These are phyloP conservation scores for Melanotus villosus DNA, from an alignment of 2,888 invertebrate species.

Conservation along the genomic window DNA sequence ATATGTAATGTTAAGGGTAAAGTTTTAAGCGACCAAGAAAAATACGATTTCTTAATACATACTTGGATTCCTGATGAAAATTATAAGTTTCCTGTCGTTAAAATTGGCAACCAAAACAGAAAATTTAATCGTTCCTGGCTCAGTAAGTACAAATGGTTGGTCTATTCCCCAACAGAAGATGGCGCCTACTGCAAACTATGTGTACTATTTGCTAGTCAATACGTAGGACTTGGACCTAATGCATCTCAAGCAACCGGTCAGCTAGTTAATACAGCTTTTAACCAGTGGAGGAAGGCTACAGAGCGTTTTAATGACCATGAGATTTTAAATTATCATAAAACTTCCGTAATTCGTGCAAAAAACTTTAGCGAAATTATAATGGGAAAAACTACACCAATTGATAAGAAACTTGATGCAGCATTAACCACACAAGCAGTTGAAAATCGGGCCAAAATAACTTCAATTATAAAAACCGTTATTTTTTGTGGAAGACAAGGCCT, in stretches of 20 bases:
- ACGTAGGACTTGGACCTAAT: neutral
- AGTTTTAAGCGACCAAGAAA: neutral
- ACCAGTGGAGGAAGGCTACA: neutral
- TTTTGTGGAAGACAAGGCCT: constrained; percentile 23
- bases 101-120: neutral
- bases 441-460: constrained; percentile 8
- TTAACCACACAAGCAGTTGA: neutral
- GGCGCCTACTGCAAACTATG: neutral
- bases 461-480: constrained; percentile 27
- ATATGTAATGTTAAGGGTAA: neutral
- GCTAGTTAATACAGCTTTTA: neutral
- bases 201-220: neutral
- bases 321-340: neutral
- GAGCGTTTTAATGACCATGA: neutral
- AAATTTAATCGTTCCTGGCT: neutral
- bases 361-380: too few relatives aligned
- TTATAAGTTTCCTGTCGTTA: neutral
- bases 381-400: too few relatives aligned
- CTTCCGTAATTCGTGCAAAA: neutral
- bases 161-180: neutral
- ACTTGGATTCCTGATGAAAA: neutral
- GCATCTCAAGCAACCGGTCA: neutral
- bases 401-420: neutral
- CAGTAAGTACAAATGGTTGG: neutral
- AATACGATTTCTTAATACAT: too few relatives aligned